These are phyloP conservation scores for Prionailurus viverrinus DNA, from an alignment of 2,113 vertebrate species.

Conservation along the genomic window DNA sequence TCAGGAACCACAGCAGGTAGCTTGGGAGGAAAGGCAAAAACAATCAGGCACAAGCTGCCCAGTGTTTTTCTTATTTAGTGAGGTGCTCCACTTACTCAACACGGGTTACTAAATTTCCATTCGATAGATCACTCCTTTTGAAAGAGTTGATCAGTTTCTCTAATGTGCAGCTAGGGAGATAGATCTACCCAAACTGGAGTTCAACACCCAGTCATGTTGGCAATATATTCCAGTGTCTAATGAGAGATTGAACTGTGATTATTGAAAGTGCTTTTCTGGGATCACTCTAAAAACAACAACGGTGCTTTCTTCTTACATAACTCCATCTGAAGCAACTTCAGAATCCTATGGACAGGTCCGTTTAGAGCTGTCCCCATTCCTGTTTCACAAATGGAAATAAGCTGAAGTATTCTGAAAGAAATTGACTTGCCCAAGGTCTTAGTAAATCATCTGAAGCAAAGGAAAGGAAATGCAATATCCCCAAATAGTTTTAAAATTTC, in stretches of 20 bases:
- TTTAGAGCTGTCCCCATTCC: constrained; percentile 65
- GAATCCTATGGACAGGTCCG: constrained; percentile 35
- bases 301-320: constrained; percentile 45
- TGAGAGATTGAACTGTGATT: background rate
- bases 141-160: background rate
- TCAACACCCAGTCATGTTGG: background rate
- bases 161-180: background rate
- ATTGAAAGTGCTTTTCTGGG: background rate
- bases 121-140: background rate
- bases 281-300: constrained; percentile 28
- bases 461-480: constrained; percentile 57
- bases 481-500: background rate
- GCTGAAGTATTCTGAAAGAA: constrained; percentile 62
- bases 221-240: background rate
- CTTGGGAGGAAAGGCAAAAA: background rate
- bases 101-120: background rate
- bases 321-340: constrained; percentile 62
- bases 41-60: background rate
- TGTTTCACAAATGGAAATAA: constrained; percentile 74
- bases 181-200: background rate
- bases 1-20: background rate
- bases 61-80: background rate
- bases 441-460: constrained; percentile 65
- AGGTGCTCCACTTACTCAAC: background rate
- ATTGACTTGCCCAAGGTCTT: constrained; percentile 70